phyloP scores from a whole-genome alignment of 2,797 vertebrate species.

The Acanthurus leucopareius region DNA sequence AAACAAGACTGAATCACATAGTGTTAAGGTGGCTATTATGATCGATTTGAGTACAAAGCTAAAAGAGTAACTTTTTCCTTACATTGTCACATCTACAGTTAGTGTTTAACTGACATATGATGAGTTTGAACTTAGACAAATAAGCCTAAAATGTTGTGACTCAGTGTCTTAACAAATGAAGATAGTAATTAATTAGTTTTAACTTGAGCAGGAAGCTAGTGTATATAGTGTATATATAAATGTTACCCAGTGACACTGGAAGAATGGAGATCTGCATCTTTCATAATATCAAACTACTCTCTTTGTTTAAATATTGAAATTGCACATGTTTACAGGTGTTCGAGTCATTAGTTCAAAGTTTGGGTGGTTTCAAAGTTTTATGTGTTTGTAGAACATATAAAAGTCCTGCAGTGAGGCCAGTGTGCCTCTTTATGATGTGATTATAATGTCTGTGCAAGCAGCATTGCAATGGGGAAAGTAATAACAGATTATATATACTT shows the following conservation, averaged over 20 bases:
- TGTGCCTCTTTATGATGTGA: conserved; percentile 37
- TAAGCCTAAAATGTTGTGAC: no score
- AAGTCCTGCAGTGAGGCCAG: conserved; percentile 27
- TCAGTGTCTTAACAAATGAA: not conserved
- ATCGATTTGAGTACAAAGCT: no score
- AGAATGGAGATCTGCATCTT: not conserved
- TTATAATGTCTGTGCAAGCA: conserved; percentile 45
- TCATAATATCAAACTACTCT: not conserved
- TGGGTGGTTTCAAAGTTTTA: conserved; percentile 26
- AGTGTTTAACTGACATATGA: no score
- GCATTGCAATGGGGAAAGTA: conserved; percentile 25
- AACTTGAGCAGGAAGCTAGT: not conserved
- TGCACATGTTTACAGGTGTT: conserved; percentile 12
- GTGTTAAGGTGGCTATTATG: no score
- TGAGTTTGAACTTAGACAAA: no score
- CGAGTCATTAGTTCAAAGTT: conserved; percentile 33
- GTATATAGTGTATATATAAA: not conserved
- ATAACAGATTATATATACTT: conserved; percentile 13
- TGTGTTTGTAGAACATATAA: conserved; percentile 42
- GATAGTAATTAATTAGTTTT: not conserved
- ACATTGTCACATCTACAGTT: no score
- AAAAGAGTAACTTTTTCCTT: no score
- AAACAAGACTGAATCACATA: no score
- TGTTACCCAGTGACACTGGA: not conserved
- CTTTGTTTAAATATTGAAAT: conserved; percentile 27